Percentiles rank a stretch among this genome's conserved stretches.
Evolutionary conservation across 2,888 invertebrate genomes (phyloP).

Genomic region (Agonopterix alstromeriana): DNA sequence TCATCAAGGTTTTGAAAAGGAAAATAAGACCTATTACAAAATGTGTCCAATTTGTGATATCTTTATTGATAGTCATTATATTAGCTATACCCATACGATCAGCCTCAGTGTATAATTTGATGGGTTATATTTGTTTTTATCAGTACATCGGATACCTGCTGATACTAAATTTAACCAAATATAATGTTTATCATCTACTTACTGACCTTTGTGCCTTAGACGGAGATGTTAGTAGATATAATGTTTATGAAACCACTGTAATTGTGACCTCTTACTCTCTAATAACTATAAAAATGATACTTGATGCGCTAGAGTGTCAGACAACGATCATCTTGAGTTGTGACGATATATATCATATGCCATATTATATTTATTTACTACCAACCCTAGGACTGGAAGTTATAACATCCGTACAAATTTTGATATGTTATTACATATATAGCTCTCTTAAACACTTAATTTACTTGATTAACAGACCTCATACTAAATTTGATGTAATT

Average conservation of each 20-base stretch:
- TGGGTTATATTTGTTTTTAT: neutral
- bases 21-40: neutral
- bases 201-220: neutral
- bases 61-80: neutral
- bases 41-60: neutral
- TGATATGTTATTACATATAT: constrained; percentile 6
- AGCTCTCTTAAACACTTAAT: neutral
- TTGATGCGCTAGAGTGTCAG: neutral
- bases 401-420: constrained; percentile 2
- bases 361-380: neutral
- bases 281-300: neutral
- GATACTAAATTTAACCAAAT: neutral
- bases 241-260: too few species aligned
- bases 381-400: neutral
- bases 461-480: too few species aligned
- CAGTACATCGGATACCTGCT: neutral
- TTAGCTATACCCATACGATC: neutral
- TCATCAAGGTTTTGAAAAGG: neutral
- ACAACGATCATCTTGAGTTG: neutral
- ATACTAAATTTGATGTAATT: neutral
- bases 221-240: too few species aligned
- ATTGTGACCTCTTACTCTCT: neutral
- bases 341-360: neutral
- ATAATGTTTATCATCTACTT: neutral
- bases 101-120: too few species aligned